These are phyloP conservation scores for Trichonephila clavipes DNA, from an alignment of 1,140 invertebrate genomes.

Conservation along the genomic window DNA sequence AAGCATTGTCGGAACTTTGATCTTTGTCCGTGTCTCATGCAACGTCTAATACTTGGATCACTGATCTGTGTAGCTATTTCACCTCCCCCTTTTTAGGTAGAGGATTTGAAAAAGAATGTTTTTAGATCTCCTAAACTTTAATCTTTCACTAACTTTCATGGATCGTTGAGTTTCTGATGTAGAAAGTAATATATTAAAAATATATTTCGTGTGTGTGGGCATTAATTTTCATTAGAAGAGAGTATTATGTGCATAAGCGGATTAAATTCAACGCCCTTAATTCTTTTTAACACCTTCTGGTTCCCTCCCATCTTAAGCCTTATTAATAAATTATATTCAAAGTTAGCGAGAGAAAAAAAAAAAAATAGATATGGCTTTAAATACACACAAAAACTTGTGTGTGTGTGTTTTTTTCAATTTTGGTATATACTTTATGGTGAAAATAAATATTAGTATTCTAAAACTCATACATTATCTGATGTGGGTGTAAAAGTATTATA, in stretches of 20 bases:
- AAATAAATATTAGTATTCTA: too few species aligned
- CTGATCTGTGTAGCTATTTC: conserved; percentile 36
- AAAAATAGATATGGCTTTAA: too few species aligned
- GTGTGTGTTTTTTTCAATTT: too few species aligned
- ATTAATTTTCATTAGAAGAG: conserved; percentile 13
- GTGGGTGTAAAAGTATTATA: too few species aligned
- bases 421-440: too few species aligned
- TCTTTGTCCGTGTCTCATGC: conserved; percentile 55
- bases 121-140: conserved; percentile 33
- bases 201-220: conserved; percentile 24
- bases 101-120: conserved; percentile 22
- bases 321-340: too few species aligned
- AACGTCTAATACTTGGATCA: conserved; percentile 63
- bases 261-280: conserved; percentile 34
- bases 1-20: conserved; percentile 70
- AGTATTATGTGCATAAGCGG: background rate
- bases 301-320: too few species aligned
- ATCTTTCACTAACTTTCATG: background rate
- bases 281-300: background rate
- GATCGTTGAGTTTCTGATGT: conserved; percentile 9
- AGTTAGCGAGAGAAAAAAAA: too few species aligned
- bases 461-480: too few species aligned
- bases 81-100: conserved; percentile 11
- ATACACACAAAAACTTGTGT: too few species aligned
- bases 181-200: background rate